Conservation (phyloP, 2,797 vertebrate genomes). For the Erpetoichthys calabaricus region DNA sequence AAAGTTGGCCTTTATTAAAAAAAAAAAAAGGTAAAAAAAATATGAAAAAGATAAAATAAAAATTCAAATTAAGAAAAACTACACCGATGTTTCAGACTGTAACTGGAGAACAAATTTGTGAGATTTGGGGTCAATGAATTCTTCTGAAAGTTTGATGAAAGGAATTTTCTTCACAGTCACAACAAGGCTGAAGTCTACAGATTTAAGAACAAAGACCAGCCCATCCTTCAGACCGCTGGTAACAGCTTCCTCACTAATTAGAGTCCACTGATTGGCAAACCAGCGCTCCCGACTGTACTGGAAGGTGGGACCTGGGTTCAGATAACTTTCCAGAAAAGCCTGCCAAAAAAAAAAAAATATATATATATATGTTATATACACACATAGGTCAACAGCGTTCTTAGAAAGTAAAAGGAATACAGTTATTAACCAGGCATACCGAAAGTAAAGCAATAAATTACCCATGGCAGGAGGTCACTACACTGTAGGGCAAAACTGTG, state of each 20-base stretch:
- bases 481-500: no score
- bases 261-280: conserved; percentile 81
- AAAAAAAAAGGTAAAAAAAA: conserved; percentile 30
- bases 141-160: conserved; percentile 77
- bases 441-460: no score
- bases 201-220: conserved; percentile 72
- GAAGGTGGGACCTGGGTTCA: conserved; percentile 73
- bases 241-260: conserved; percentile 84
- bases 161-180: conserved; percentile 78
- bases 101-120: conserved; percentile 88
- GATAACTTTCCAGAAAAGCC: conserved; percentile 91
- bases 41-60: conserved; percentile 9
- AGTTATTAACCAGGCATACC: no score
- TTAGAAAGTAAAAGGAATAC: no score
- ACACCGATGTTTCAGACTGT: conserved; percentile 91
- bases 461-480: no score
- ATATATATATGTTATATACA: no score
- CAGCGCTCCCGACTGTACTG: conserved; percentile 81
- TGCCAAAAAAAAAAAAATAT: conserved; percentile 24
- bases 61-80: conserved; percentile 8
- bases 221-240: conserved; percentile 72
- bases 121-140: conserved; percentile 85
- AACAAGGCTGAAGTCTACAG: conserved; percentile 83
- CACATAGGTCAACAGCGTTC: no score
- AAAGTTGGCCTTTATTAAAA: conserved; percentile 29